A percentile compares a stretch with the other conserved stretches of the same genome.
Evolutionary conservation across 2,797 vertebrate species (phyloP).

Genomic region (Argyrosomus regius): DNA sequence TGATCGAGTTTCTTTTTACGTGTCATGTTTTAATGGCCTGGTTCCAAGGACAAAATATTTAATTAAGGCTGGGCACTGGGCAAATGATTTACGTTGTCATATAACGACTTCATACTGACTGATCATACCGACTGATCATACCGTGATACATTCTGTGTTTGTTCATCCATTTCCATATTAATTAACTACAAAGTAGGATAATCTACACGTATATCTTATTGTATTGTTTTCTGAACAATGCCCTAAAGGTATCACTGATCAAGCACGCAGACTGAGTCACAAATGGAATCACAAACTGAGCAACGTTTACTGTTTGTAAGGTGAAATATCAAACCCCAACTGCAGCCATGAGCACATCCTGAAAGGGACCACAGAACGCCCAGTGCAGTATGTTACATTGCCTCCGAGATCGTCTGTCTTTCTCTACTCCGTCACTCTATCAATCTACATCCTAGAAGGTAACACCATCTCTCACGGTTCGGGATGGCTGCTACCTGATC

Average conservation of each 20-base stretch:
- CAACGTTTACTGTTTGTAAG: constrained; percentile 18
- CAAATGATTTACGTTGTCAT: too few relatives aligned
- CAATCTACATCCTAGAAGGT: constrained; percentile 56
- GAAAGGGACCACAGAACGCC: constrained; percentile 26
- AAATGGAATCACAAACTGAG: constrained; percentile 11
- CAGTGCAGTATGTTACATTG: constrained; percentile 28
- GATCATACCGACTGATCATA: too few relatives aligned
- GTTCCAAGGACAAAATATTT: constrained; percentile 1
- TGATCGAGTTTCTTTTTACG: neutral
- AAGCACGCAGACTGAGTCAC: neutral
- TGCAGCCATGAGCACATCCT: constrained; percentile 15
- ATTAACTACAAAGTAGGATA: too few relatives aligned
- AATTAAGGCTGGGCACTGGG: neutral
- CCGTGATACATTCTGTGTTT: too few relatives aligned
- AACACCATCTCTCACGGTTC: constrained; percentile 71
- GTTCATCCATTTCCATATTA: neutral
- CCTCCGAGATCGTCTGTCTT: constrained; percentile 64
- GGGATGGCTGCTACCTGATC: constrained; percentile 66
- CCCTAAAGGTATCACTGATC: neutral
- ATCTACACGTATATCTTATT: neutral
- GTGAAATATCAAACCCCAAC: constrained; percentile 63
- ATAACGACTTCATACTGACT: too few relatives aligned
- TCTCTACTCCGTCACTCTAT: constrained; percentile 52
- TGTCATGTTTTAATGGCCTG: neutral
- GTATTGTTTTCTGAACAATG: neutral